These are phyloP conservation scores for Hydractinia symbiolongicarpus DNA, from an alignment of 30 jellyfish, hydroid and myxozoan species.

Conservation along the genomic window DNA sequence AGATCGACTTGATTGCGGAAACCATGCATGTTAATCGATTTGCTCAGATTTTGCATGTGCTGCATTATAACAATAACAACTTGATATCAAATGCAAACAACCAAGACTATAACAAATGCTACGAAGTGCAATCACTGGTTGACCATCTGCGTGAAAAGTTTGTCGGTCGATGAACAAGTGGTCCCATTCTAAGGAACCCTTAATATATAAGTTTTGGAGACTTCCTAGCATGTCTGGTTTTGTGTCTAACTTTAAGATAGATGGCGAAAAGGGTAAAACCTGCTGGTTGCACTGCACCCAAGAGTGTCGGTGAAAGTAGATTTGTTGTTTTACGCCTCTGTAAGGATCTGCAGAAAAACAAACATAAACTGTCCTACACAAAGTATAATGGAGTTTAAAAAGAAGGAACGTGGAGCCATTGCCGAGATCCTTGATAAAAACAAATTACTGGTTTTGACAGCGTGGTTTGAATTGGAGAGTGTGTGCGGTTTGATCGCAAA, in stretches of 20 bases:
- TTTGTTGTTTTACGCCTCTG: constrained; percentile 40
- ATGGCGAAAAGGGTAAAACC: constrained; percentile 48
- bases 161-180: constrained; percentile 32
- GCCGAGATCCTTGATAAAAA: not conserved
- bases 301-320: constrained; percentile 42
- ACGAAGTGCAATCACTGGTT: constrained; percentile 19
- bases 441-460: not conserved
- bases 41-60: not conserved
- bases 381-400: not conserved
- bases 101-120: constrained; percentile 4
- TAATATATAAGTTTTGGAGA: constrained; percentile 42
- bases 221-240: constrained; percentile 50
- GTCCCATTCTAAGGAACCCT: constrained; percentile 47
- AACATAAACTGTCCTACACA: constrained; percentile 14
- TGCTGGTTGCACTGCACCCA: constrained; percentile 40
- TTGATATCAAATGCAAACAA: not conserved
- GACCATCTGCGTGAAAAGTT: constrained; percentile 17
- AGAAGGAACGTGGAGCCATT: constrained; percentile 12
- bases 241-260: constrained; percentile 44
- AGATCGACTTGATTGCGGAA: constrained; percentile 1
- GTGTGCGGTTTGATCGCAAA: no score
- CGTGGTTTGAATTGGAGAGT: constrained; percentile 11
- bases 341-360: constrained; percentile 4
- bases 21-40: constrained; percentile 6
- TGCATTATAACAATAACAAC: constrained; percentile 16